A percentile compares a stretch with the other conserved stretches of the same genome.
Evolutionary conservation across 2,888 invertebrate genomes (phyloP).

Genomic region (Zaprionus obscuricornis): DNA sequence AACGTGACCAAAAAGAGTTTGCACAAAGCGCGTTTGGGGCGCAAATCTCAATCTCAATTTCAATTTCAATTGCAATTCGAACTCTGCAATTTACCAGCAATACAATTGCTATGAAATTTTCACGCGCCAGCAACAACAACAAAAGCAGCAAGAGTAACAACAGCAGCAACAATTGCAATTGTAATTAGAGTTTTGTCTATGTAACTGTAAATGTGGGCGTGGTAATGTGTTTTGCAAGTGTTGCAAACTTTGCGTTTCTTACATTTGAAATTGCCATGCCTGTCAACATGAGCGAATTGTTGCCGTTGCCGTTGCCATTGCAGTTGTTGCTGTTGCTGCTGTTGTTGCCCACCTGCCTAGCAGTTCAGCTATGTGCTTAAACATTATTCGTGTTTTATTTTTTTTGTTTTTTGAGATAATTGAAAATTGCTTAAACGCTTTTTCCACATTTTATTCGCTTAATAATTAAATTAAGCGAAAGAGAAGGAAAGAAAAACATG

Average conservation of each 20-base stretch:
- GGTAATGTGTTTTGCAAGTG: constrained; percentile 16
- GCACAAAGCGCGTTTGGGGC: not conserved
- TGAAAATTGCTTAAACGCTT: constrained; percentile 39
- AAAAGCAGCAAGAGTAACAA: constrained; percentile 19
- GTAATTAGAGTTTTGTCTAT: constrained; percentile 38
- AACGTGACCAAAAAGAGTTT: constrained; percentile 63
- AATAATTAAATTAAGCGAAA: constrained; percentile 35
- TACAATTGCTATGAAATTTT: constrained; percentile 50
- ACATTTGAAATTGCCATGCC: constrained; percentile 46
- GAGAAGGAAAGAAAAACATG: constrained; percentile 17
- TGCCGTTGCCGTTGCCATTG: not conserved
- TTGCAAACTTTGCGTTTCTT: constrained; percentile 27
- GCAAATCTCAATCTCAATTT: no score
- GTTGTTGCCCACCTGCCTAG: constrained; percentile 17
- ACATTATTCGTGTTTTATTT: not conserved
- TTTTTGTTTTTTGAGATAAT: constrained; percentile 37
- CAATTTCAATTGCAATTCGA: no score
- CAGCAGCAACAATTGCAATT: constrained; percentile 28
- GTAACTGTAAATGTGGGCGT: constrained; percentile 60
- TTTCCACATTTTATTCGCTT: not conserved
- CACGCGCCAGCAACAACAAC: constrained; percentile 44
- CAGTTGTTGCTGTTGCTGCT: constrained; percentile 12
- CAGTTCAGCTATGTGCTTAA: not conserved
- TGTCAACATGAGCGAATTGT: constrained; percentile 46
- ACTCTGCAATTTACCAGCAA: constrained; percentile 29